phyloP scores from a whole-genome alignment of 2,888 invertebrate species.

The Antheraea yamamai region DNA sequence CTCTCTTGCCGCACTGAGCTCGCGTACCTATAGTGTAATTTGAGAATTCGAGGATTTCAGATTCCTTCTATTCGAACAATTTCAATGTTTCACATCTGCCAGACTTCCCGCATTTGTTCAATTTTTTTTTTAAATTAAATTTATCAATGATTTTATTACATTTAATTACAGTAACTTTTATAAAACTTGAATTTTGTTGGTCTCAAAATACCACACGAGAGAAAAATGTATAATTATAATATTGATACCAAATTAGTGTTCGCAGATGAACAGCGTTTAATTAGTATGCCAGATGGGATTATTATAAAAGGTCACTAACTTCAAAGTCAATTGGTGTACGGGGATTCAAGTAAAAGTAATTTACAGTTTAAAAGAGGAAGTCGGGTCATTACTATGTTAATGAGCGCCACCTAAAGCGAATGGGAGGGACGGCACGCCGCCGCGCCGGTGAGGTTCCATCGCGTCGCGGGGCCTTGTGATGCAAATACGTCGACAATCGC shows the following conservation, averaged over 20 bases:
- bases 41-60: no score
- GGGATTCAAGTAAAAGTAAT: slow-evolving; percentile 14
- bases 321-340: slow-evolving; percentile 8
- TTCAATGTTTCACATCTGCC: no score
- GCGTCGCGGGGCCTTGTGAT: slow-evolving; percentile 42
- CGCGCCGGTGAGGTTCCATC: background rate
- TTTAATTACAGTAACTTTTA: no score
- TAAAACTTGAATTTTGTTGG: no score
- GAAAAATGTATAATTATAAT: background rate
- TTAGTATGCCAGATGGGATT: background rate
- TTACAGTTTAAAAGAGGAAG: slow-evolving; percentile 16
- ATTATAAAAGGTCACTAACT: slow-evolving; percentile 10
- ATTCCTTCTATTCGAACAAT: no score
- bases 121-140: no score
- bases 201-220: background rate
- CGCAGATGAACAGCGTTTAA: background rate
- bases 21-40: no score
- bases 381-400: slow-evolving; percentile 14
- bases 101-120: no score
- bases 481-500: slow-evolving; percentile 53
- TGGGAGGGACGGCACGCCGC: background rate
- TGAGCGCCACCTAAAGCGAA: slow-evolving; percentile 14
- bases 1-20: no score
- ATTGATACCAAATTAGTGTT: background rate
- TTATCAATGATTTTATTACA: no score